phyloP scores from a whole-genome alignment of 2,888 invertebrate genomes.

The Mythimna impura region DNA sequence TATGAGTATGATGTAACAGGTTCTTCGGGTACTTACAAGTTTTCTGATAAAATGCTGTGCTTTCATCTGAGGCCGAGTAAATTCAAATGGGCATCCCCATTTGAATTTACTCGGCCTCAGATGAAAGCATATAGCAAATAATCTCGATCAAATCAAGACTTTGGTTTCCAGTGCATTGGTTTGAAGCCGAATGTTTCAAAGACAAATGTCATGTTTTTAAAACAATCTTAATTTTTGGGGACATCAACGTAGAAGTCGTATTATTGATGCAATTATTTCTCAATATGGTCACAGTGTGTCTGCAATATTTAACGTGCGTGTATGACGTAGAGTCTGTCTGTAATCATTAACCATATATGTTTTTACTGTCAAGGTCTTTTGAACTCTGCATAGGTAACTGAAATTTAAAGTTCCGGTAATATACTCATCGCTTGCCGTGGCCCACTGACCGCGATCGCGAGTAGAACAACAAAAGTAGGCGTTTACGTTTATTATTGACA shows the following conservation, averaged over 20 bases:
- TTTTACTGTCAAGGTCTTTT: slow-evolving; percentile 75
- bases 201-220: not conserved
- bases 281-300: slow-evolving; percentile 25
- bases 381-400: slow-evolving; percentile 71
- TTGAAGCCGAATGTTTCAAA: not conserved
- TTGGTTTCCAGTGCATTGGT: not conserved
- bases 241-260: slow-evolving; percentile 20
- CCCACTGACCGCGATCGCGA: slow-evolving; percentile 86
- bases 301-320: slow-evolving; percentile 35
- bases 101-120: too few species aligned
- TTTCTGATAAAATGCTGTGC: slow-evolving; percentile 26
- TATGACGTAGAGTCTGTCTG: slow-evolving; percentile 38
- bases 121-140: not conserved
- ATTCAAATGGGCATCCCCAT: not conserved
- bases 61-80: slow-evolving; percentile 17
- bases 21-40: slow-evolving; percentile 26
- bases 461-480: slow-evolving; percentile 79
- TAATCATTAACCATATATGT: slow-evolving; percentile 48
- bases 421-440: slow-evolving; percentile 83
- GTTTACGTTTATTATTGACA: slow-evolving; percentile 73
- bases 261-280: slow-evolving; percentile 32
- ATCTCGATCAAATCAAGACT: not conserved
- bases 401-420: slow-evolving; percentile 83
- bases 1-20: slow-evolving; percentile 45
- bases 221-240: slow-evolving; percentile 22